Evolutionary conservation across 2,113 vertebrate species (phyloP), one percentile per base, ranked within the genome.

Genomic region (Peromyscus californicus): DNA sequence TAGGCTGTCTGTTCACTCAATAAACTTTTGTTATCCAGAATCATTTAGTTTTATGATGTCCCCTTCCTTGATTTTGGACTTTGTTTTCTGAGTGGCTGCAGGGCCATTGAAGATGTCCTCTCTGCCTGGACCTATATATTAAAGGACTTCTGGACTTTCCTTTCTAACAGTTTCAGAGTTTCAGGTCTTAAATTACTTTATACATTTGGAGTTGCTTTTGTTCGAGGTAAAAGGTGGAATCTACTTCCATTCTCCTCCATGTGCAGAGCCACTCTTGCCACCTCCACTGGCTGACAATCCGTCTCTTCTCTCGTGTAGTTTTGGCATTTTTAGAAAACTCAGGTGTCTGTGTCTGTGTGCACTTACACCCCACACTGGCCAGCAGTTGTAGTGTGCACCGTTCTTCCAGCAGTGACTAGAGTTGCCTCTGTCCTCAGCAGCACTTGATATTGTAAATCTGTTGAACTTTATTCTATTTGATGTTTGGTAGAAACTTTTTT

Each of bases 391-490:
- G 15, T 59, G 19, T 54, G n/a, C 51, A 51, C 13, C 7, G n/a
- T 65, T 59, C 2, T 11, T 42, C 6, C 39, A 91, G 42, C 33
- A 78, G 82, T 57, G 26, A 5, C 31, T 80, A 48, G 42, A 54
- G 26, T 78, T 96, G 45, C 75, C 63, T 84, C 48, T 63, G 22
- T 85, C 45, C 45, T 85, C 89, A 33, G 45, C 19, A 54, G 16
- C 51, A 83, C 3, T 92, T 92, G 24, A 26, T 72, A 12, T 70
- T 92, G 21, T 42, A 57, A n/a, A 10, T 92, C 51, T 82, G 83
- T 65, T 94, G 74, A 93, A 74, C 29, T 61, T 92, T 72, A 19
- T 90, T 96, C 33, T 70, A 90, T 16, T 88, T 76, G 5, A 59
- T 92, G 33, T n/a, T 80, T 76, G 89, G 29, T 78, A 3, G 26